Base-by-base conservation (phyloP, 2,888 invertebrate genomes). In the Cyclophora albipunctata region DNA sequence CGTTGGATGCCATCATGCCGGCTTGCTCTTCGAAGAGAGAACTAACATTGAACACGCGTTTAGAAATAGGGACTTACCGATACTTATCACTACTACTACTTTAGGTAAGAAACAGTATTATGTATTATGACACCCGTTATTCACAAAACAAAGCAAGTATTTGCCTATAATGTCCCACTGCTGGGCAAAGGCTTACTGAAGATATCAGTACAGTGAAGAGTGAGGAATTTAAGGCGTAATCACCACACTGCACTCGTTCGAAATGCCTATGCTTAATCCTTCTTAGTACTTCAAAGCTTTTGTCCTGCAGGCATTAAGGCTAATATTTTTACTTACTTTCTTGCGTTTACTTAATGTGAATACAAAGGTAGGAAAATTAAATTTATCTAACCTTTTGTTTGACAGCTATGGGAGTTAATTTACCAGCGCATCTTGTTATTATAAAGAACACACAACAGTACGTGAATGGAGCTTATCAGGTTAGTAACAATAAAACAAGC, bases 371-470 rank as follows among this genome's bases (percentile, higher is more conserved):
- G 20, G 20, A 20, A 20, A 20, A 20, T 20, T 20, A 20, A 20
- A 20, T 2, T 20, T 20, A 20, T 20, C 20, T 2, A 20, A 20
- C 20, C 20, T 20, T 20, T 20, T 20, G 20, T 20, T 20, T 20
- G 20, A 47, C 88, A 85, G 94, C 95, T 2, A 94, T 95, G 93
- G 95, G 95, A 3, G 94, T 96, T 0, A 96, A 96, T 79, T 81
- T 96, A 43, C 95, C 95, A 5, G 95, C 95, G 3, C 95, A 95
- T 81, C 85, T 96, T 45, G 95, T 96, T 3, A 91, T 96, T 33
- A 87, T 96, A 42, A 95, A 95, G 77, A 93, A 94, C 34, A 96
- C 96, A 0, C 91, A 92, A 65, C 92, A 92, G 60, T 95, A 93
- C 71, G 88, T 90, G 34, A 90, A 90, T 52, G 92, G 93, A 1